These are phyloP conservation scores for Esperia sulphurella DNA, from an alignment of 2,888 invertebrate species.

Conservation along the genomic window DNA sequence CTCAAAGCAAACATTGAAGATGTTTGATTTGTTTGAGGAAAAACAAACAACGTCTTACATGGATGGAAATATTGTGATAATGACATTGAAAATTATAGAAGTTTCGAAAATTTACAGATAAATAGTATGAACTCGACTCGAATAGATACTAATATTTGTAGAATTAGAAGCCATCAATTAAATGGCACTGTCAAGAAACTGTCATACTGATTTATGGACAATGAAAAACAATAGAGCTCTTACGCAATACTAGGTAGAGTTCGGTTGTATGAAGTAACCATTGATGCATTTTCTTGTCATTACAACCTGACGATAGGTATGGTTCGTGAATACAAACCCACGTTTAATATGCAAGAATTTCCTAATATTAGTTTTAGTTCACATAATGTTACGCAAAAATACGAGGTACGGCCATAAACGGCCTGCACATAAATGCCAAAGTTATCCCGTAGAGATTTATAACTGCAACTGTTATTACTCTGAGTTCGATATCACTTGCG, in stretches of 20 bases:
- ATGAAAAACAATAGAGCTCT: not conserved
- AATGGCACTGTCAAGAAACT: not conserved
- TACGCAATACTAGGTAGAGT: not conserved
- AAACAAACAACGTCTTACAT: constrained; percentile 4
- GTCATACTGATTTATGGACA: not conserved
- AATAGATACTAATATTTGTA: too few relatives aligned
- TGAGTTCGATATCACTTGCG: constrained; percentile 31
- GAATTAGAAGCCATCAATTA: not conserved
- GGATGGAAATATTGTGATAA: constrained; percentile 1
- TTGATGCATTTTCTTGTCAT: not conserved
- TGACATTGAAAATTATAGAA: not conserved
- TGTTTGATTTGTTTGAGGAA: constrained; percentile 1
- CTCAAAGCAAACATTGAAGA: constrained; percentile 5
- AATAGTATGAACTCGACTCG: too few relatives aligned
- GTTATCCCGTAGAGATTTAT: constrained; percentile 22
- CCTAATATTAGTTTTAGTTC: constrained; percentile 5
- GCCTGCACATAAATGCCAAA: constrained; percentile 46
- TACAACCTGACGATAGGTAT: too few relatives aligned
- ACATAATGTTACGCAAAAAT: constrained; percentile 45
- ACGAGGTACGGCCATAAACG: constrained; percentile 42
- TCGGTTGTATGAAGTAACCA: not conserved
- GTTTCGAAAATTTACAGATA: not conserved
- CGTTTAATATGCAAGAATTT: not conserved
- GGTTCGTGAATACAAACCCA: not conserved
- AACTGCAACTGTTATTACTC: constrained; percentile 13